A percentile compares a stretch with the other conserved stretches of the same genome.
phyloP scores from a whole-genome alignment of 1,140 invertebrate species.

The Chymomyza costata region DNA sequence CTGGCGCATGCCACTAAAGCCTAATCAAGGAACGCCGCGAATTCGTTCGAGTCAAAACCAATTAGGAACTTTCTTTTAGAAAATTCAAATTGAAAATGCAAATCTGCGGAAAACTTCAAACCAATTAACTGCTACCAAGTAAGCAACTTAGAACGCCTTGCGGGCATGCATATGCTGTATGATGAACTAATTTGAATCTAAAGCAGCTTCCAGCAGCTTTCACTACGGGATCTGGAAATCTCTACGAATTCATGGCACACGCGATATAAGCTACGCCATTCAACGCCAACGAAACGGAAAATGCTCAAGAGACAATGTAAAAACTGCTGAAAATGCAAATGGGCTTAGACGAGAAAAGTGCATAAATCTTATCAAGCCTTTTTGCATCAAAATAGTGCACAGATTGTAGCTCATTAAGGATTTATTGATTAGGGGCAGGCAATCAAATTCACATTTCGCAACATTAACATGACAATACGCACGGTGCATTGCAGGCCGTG shows the following conservation, averaged over 20 bases:
- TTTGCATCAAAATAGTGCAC: no score
- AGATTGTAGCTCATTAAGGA: conserved; percentile 42
- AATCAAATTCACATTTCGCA: conserved; percentile 66
- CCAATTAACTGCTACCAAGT: conserved; percentile 64
- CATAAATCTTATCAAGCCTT: not conserved
- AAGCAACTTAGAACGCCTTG: conserved; percentile 65
- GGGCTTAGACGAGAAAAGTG: conserved; percentile 26
- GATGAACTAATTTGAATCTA: conserved; percentile 52
- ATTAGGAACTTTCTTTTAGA: conserved; percentile 16
- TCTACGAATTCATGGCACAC: conserved; percentile 60
- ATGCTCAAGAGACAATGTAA: conserved; percentile 28
- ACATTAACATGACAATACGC: conserved; percentile 62
- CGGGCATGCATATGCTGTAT: conserved; percentile 27
- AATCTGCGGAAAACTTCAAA: conserved; percentile 59
- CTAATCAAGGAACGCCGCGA: no score
- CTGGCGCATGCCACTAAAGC: not conserved
- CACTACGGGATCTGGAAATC: conserved; percentile 35
- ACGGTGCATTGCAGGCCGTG: conserved; percentile 1
- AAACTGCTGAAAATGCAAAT: conserved; percentile 45
- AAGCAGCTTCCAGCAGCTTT: conserved; percentile 27
- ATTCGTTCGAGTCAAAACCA: conserved; percentile 29
- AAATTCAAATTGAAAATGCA: conserved; percentile 35
- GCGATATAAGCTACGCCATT: conserved; percentile 27
- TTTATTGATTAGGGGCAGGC: conserved; percentile 63
- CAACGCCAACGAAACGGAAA: conserved; percentile 67